These are phyloP conservation scores for Furcifer pardalis DNA, from an alignment of 2,797 vertebrate species.

Conservation along the genomic window DNA sequence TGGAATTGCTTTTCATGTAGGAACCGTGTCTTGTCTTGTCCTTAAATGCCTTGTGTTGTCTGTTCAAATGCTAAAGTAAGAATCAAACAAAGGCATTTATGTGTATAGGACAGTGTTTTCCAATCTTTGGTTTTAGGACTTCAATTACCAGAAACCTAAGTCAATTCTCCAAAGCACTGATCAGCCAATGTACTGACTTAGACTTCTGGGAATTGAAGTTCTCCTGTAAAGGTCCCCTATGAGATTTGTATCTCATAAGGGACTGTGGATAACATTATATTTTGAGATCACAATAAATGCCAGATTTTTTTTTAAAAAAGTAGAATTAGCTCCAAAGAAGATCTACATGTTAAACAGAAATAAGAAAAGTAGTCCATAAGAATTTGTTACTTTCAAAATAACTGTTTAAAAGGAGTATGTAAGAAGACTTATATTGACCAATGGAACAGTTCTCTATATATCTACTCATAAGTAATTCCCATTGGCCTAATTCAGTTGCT, in stretches of 20 bases:
- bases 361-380: background rate
- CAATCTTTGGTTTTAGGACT: too few relatives aligned
- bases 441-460: too few relatives aligned
- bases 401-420: background rate
- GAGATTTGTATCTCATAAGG: background rate
- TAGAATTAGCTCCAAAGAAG: background rate
- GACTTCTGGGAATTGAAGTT: too few relatives aligned
- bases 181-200: too few relatives aligned
- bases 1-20: constrained; percentile 5
- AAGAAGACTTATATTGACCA: background rate
- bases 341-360: background rate
- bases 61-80: background rate
- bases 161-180: too few relatives aligned
- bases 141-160: too few relatives aligned
- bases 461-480: too few relatives aligned
- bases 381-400: background rate
- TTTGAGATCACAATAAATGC: background rate
- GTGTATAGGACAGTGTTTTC: too few relatives aligned
- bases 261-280: background rate
- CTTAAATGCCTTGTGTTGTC: background rate
- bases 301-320: background rate
- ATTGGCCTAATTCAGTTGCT: too few relatives aligned
- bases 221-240: too few relatives aligned
- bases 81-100: background rate
- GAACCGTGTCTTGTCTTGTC: background rate